Evolutionary conservation across 2,797 vertebrate genomes (phyloP), one percentile per base, ranked within the genome.

Genomic region (Gambusia yucatana): DNA sequence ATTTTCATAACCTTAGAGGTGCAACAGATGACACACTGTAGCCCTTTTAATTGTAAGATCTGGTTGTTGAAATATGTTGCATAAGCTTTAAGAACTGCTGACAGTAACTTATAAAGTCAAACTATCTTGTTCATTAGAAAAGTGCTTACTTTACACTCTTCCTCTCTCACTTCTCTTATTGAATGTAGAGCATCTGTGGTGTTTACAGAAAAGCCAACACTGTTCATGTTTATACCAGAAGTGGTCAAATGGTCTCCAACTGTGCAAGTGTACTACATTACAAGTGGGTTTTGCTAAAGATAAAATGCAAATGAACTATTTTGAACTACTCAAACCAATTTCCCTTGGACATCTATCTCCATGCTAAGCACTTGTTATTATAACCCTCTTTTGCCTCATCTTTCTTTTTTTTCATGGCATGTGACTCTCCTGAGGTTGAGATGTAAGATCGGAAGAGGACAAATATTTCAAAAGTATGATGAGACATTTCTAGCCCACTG

Each of bases 331-430:
- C 83, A 79, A 71, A 85, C 84, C 52, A 1, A 67, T 11, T 30
- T 80, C 80, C 87, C 82, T 67, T 25, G 63, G 81, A 86, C 83
- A 79, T 76, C 14, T 50, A 70, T 75, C 71, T 75, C 74, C 77
- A 84, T 61, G 57, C 28, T 39, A 69, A 79, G 22, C n/a, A 76
- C 25, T 44, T 75, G 71, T 55, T 78, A 61, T 82, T 78, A 46
- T 85, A 70, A 72, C 59, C 28, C 41, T 74, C 39, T 67, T 28
- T 13, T 47, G 33, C 52, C 30, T 79, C 44, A 57, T 75, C 41
- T 59, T 81, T 43, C 6, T 52, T 43, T 52, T 8, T 4, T 52
- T 43, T 52, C 22, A 11, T n/a, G 13, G 57, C 57, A 59, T 48
- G 43, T 28, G 59, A 72, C 48, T 78, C 75, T 77, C 47, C 70